Conservation (phyloP, 2,113 vertebrate genomes). For the Hylia prasina region DNA sequence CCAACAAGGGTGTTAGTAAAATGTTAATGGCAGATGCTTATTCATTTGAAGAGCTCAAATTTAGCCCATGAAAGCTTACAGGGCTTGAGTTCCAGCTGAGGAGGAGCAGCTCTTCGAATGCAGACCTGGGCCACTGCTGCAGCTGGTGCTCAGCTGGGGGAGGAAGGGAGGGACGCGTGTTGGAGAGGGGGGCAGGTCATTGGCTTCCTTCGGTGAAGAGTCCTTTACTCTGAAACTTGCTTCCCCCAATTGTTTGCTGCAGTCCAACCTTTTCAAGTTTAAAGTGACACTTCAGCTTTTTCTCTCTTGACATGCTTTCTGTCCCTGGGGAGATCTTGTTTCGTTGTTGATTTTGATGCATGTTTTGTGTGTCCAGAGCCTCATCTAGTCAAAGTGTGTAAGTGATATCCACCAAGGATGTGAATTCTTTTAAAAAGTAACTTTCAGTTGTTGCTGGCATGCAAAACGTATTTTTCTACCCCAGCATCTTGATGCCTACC, state of each 20-base stretch:
- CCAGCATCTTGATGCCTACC: background rate
- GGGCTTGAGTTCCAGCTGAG: background rate
- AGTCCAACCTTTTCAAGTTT: slow-evolving; percentile 25
- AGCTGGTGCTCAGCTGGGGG: background rate
- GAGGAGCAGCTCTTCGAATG: background rate
- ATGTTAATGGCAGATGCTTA: background rate
- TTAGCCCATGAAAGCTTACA: background rate
- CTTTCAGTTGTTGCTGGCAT: background rate
- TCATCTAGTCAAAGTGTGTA: background rate
- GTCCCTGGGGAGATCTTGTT: background rate
- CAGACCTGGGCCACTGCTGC: background rate
- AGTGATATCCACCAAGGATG: background rate
- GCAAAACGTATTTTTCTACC: background rate
- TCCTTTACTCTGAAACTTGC: slow-evolving; percentile 35
- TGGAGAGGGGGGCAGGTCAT: background rate
- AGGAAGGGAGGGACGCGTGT: slow-evolving; percentile 21
- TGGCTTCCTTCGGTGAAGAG: slow-evolving; percentile 48
- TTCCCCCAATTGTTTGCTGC: slow-evolving; percentile 48
- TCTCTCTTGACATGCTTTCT: background rate
- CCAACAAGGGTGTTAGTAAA: background rate
- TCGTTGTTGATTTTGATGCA: background rate
- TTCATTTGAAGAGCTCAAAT: background rate
- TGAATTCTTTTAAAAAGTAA: background rate
- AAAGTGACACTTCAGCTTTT: slow-evolving; percentile 45
- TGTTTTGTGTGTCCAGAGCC: background rate